Evolutionary conservation across 1,140 invertebrate species (phyloP).

Genomic region (Halyomorpha halys): DNA sequence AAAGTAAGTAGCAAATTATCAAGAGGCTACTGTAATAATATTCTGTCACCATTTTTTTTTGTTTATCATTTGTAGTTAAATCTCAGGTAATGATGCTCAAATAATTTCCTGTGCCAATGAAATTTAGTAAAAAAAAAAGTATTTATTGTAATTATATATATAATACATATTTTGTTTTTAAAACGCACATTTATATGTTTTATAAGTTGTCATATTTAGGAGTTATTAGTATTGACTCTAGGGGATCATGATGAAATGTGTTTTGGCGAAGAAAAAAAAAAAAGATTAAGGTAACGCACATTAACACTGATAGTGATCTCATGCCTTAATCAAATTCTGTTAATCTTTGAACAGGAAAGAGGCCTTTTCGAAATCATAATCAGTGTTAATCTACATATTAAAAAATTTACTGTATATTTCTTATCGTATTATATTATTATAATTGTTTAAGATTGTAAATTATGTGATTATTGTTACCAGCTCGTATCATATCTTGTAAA

Average conservation of each 20-base stretch:
- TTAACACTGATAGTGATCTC: slow-evolving; percentile 1
- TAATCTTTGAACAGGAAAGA: background rate
- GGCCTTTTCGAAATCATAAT: background rate
- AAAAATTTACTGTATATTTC: background rate
- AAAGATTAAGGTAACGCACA: slow-evolving; percentile 3
- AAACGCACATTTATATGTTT: background rate
- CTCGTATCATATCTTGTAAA: slow-evolving; percentile 21
- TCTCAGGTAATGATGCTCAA: slow-evolving; percentile 18
- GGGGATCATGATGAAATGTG: slow-evolving; percentile 18
- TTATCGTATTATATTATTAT: slow-evolving; percentile 8
- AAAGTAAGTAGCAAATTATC: background rate
- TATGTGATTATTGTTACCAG: slow-evolving; percentile 22
- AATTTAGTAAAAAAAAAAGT: background rate
- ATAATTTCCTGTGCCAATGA: slow-evolving; percentile 18
- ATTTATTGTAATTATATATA: too few species aligned
- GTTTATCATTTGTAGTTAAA: background rate
- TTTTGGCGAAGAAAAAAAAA: slow-evolving; percentile 12
- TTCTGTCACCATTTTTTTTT: slow-evolving; percentile 1
- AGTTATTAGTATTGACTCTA: background rate
- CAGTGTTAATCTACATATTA: background rate
- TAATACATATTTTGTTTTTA: too few species aligned
- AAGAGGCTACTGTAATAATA: background rate
- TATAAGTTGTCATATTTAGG: background rate
- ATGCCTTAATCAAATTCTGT: background rate
- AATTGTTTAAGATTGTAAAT: slow-evolving; percentile 16